Conservation (phyloP, 2,888 invertebrate genomes). For the Pachymerium ferrugineum region DNA sequence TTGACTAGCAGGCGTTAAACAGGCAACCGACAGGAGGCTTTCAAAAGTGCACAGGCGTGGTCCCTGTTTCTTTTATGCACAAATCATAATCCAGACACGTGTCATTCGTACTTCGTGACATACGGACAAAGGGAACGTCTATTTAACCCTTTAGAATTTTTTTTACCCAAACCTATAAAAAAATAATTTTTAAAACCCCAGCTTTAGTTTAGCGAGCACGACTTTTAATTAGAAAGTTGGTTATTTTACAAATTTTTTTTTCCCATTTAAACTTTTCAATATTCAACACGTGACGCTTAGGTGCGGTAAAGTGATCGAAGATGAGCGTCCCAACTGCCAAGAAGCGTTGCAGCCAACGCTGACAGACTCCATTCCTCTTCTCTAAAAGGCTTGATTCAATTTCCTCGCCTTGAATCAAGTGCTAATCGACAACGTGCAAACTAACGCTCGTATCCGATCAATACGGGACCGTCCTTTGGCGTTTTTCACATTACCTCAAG, state of each 20-base stretch:
- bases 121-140: neutral
- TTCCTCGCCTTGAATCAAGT: slow-evolving; percentile 11
- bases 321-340: neutral
- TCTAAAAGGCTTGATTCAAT: slow-evolving; percentile 19
- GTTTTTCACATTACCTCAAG: neutral
- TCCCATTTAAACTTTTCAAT: neutral
- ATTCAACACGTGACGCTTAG: neutral
- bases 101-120: neutral
- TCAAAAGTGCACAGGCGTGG: slow-evolving; percentile 7
- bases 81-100: neutral
- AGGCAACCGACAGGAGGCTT: neutral
- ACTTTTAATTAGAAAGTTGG: too few relatives aligned
- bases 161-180: too few relatives aligned
- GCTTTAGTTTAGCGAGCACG: too few relatives aligned
- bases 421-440: slow-evolving; percentile 17
- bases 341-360: neutral
- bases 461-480: slow-evolving; percentile 8
- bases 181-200: too few relatives aligned
- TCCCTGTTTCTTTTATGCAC: neutral
- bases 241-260: too few relatives aligned
- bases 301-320: slow-evolving; percentile 1
- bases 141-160: too few relatives aligned
- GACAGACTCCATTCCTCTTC: slow-evolving; percentile 9
- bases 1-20: slow-evolving; percentile 9
- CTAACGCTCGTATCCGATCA: neutral